Evolutionary conservation across 2,113 vertebrate genomes (phyloP).

Genomic region (Mesoclemmys tuberculata): DNA sequence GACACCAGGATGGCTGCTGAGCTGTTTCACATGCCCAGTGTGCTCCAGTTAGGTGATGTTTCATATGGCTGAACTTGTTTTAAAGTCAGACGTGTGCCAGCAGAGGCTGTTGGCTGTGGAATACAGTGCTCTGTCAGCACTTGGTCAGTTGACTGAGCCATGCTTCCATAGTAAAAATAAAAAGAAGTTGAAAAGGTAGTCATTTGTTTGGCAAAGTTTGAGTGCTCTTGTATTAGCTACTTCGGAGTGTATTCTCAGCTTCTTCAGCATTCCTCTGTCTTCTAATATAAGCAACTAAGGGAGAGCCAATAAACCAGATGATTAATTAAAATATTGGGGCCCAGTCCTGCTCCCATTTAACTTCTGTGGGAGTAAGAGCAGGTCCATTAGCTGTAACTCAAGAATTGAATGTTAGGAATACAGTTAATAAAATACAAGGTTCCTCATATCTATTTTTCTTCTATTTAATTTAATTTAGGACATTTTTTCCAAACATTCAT

Average conservation of each 20-base stretch:
- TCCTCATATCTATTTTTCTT: neutral
- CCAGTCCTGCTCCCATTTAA: neutral
- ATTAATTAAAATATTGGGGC: neutral
- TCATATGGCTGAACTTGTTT: neutral
- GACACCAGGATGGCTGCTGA: too few species aligned
- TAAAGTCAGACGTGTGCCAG: neutral
- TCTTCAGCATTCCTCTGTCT: fast-evolving
- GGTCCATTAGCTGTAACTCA: neutral
- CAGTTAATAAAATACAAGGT: fast-evolving
- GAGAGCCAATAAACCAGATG: fast-evolving
- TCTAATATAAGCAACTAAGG: neutral
- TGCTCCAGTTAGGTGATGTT: too few species aligned
- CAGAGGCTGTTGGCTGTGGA: too few species aligned
- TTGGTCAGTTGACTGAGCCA: neutral
- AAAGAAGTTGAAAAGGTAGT: neutral
- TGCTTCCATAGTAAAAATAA: neutral
- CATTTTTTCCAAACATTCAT: too few species aligned
- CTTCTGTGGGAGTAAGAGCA: fast-evolving
- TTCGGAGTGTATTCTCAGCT: neutral
- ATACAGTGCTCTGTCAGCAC: neutral
- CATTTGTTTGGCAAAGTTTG: neutral
- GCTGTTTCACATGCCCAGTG: too few species aligned
- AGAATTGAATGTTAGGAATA: neutral
- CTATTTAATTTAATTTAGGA: neutral
- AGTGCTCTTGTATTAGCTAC: neutral